Evolutionary conservation across 2,113 vertebrate species (phyloP).

Genomic region (Odobenus rosmarus): DNA sequence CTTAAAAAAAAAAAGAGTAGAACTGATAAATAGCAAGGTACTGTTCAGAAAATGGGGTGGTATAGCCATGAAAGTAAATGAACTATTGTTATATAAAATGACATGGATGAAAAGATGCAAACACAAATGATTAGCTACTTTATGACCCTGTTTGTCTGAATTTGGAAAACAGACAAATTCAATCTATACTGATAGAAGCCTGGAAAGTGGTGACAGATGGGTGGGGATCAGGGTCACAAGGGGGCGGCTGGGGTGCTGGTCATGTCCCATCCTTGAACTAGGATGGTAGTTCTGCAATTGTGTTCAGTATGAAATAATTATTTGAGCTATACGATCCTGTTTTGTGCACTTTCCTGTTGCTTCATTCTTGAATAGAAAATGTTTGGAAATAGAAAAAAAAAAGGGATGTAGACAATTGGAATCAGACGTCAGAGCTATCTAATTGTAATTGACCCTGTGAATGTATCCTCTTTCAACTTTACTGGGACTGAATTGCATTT

Average conservation of each 20-base stretch:
- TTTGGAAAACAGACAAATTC: not conserved
- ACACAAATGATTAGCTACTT: not conserved
- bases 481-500: not conserved
- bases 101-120: not conserved
- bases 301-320: not conserved
- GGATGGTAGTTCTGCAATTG: not conserved
- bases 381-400: not conserved
- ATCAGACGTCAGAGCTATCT: not conserved
- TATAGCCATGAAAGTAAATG: not conserved
- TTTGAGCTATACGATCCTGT: not conserved
- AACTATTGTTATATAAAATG: not conserved
- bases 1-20: no score
- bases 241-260: no score
- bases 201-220: not conserved
- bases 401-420: not conserved
- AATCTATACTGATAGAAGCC: not conserved
- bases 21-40: not conserved
- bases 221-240: accelerated
- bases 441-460: not conserved
- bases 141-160: not conserved
- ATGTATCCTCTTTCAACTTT: not conserved
- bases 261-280: not conserved
- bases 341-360: not conserved
- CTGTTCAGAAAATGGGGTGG: not conserved
- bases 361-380: not conserved